phyloP scores from a whole-genome alignment of 2,113 vertebrate species.

The Panthera tigris region DNA sequence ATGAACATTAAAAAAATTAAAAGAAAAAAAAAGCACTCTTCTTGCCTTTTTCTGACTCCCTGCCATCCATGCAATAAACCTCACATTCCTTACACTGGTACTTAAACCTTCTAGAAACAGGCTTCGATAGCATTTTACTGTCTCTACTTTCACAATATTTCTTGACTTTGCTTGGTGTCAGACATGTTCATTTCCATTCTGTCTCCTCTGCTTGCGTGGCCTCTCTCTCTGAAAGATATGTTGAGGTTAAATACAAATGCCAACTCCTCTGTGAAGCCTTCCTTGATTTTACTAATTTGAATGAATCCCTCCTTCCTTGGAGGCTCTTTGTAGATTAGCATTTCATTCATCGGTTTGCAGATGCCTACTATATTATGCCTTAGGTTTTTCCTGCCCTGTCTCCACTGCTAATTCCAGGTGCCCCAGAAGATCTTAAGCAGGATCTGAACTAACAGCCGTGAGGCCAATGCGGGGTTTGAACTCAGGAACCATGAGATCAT shows the following conservation, averaged over 20 bases:
- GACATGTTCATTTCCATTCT: not conserved
- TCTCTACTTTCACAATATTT: not conserved
- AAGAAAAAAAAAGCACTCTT: not conserved
- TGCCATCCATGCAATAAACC: not conserved
- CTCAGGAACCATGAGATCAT: no score
- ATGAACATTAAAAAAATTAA: no score
- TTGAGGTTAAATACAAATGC: not conserved
- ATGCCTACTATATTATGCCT: not conserved
- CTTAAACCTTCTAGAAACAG: not conserved
- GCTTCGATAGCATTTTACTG: not conserved
- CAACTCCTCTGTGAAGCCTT: not conserved
- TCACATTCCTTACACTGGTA: not conserved
- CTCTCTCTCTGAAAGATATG: not conserved
- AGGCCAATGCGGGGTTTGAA: no score
- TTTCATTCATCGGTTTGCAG: not conserved
- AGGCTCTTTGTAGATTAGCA: not conserved
- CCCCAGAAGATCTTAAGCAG: no score
- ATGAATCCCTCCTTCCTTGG: not conserved
- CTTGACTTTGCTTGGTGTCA: constrained; percentile 8
- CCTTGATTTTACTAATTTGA: not conserved
- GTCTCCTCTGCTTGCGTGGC: not conserved
- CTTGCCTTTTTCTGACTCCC: not conserved
- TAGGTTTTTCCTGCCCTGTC: not conserved
- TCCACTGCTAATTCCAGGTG: not conserved
- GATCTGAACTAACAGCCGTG: no score